Evolutionary conservation across 2,113 vertebrate genomes (phyloP), one percentile per base, ranked within the genome.

Genomic region (cat (Felis catus)): DNA sequence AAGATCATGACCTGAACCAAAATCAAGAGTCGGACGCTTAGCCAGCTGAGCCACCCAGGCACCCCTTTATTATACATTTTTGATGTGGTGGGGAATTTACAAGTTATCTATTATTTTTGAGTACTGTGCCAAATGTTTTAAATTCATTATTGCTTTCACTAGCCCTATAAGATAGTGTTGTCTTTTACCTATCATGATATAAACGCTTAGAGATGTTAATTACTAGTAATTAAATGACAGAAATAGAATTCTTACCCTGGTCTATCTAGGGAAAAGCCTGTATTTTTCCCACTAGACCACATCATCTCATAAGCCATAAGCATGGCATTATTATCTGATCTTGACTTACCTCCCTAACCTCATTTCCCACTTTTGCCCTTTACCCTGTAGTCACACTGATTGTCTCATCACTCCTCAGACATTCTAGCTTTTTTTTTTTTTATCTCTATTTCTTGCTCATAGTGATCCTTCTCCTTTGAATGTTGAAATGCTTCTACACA

Each of bases 71-170:
- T 78, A 48, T 4, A 45, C 23, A 48, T 48, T 78, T 48, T 96
- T 74, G 91, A 0, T 76, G 16, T 71, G 58, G 7, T 58, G 63
- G 9, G 29, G 14, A 80, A 58, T 89, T 96, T 85, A 80, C 41
- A 39, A 79, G 3, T 95, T 91, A 66, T 61, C 29, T 93, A 1
- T 74, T 74, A 45, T 85, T 89, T 86, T 92, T 94, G 39, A 89
- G 33, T 86, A 73, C 16, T 84, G 13, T 94, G 27, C 41, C 94
- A 82, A 25, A 81, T 71, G 33, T 71, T 85, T 94, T 89, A 48
- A 95, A 89, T 91, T 92, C 16, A 76, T 81, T 86, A 51, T 89
- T 95, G 74, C 14, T 96, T 89, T 85, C 70, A 66, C 45, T 31
- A 61, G 4, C 16, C 7, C 36, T 2, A 3, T 94, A 68, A 95